These are phyloP conservation scores for Phasianus colchicus DNA, from an alignment of 2,113 vertebrate species.

Conservation along the genomic window DNA sequence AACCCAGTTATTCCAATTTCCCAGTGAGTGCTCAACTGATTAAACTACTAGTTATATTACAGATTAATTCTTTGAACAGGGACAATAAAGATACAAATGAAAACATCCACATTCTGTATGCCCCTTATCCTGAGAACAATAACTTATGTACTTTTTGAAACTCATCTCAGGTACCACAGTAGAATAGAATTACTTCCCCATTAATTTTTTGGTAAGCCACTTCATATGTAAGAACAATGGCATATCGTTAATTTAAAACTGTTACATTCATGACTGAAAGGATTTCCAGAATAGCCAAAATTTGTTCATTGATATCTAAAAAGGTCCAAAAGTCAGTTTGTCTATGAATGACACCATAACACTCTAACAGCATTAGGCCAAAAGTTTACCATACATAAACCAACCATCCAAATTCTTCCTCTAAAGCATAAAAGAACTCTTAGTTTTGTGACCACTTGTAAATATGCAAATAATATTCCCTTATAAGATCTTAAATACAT, in stretches of 20 bases:
- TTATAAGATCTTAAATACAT: background rate
- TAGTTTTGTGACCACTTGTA: background rate
- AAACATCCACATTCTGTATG: background rate
- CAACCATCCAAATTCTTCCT: background rate
- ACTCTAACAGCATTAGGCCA: background rate
- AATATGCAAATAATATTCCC: background rate
- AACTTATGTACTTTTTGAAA: background rate
- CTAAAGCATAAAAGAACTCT: background rate
- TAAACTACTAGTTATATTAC: background rate
- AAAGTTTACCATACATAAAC: background rate
- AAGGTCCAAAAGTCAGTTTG: background rate
- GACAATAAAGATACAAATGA: background rate
- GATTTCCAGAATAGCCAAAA: background rate
- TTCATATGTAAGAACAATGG: background rate
- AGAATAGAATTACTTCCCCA: background rate
- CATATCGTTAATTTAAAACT: background rate
- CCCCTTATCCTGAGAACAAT: background rate
- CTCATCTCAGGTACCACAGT: background rate
- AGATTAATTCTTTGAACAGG: background rate
- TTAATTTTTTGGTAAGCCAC: background rate
- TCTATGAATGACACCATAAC: background rate
- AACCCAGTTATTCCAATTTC: background rate
- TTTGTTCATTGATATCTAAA: background rate
- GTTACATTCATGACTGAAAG: background rate
- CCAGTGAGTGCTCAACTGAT: background rate